Base-by-base conservation (phyloP, 2,888 invertebrate genomes). In the Drosophila affinis region DNA sequence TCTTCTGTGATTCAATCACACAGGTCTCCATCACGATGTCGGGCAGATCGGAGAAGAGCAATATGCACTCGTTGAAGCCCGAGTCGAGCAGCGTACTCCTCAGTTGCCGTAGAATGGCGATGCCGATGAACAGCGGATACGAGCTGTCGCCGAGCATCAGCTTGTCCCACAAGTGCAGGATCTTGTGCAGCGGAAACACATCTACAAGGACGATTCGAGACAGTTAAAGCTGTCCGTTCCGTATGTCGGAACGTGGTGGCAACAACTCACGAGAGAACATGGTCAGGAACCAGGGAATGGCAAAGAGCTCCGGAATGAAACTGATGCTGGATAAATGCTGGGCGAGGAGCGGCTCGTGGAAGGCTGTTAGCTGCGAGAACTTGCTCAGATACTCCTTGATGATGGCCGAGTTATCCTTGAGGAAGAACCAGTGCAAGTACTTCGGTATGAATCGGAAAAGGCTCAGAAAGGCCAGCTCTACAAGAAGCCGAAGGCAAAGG, bases 281-380 rank as follows among this genome's bases (percentile, higher is more conserved):
- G 7, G 99, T 99, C 44, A 99, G 93, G 91, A 99, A 99, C 99
- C 99, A 99, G 0, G 99, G 99, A 91, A 99, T 99, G 21, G 99
- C 98, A 92, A 99, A 99, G 17, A 99, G 93, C 92, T 99, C 99
- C 0, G 99, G 99, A 79, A 97, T 97, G 91, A 99, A 99, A 89
- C 96, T 97, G 79, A 99, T 99, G 17, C 96, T 95, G 86, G 96
- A 95, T 54, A 99, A 93, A 92, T 99, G 99, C 90, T 97, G 97
- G 2, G 98, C 97, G 65, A 99, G 92, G 65, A 95, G 94, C 0
- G 99, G 98, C 91, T 99, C 99, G 90, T 99, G 98, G 92, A 97
- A 99, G 46, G 98, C 96, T 51, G 98, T 96, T 89, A 99, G 94
- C 91, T 99, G 99, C 78, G 98, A 98, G 93, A 99, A 99, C 92